phyloP scores from a whole-genome alignment of 2,113 vertebrate species.

The Nerophis lumbriciformis region DNA sequence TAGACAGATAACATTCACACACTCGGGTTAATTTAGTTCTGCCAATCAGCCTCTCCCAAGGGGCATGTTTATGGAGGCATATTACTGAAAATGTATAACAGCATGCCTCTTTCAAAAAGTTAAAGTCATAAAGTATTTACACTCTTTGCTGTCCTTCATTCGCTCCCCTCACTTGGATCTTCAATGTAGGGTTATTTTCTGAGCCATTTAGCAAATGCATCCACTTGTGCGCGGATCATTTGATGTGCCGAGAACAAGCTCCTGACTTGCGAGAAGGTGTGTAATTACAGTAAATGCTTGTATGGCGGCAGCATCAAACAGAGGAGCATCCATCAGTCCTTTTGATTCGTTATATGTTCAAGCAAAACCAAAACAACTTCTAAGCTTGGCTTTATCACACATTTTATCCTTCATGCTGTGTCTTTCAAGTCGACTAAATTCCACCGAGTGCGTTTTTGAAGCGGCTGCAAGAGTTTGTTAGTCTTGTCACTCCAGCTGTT shows the following conservation, averaged over 20 bases:
- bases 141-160: background rate
- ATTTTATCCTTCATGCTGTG: conserved; percentile 9
- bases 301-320: conserved; percentile 39
- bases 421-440: background rate
- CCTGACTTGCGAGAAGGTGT: conserved; percentile 60
- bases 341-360: conserved; percentile 35
- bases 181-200: conserved; percentile 55
- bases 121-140: background rate
- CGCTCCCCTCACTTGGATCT: conserved; percentile 19
- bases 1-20: too few species aligned
- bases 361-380: conserved; percentile 19
- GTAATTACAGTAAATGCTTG: conserved; percentile 51
- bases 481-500: too few species aligned
- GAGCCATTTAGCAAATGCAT: conserved; percentile 54
- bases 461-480: too few species aligned
- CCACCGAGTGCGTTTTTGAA: too few species aligned
- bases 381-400: conserved; percentile 1
- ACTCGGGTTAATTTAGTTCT: too few species aligned
- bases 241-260: conserved; percentile 46
- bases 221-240: conserved; percentile 54
- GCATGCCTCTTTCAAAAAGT: background rate
- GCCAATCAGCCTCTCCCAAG: too few species aligned
- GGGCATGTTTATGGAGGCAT: too few species aligned
- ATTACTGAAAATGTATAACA: too few species aligned
- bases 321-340: conserved; percentile 34